Evolutionary conservation across 2,797 vertebrate species (phyloP).

Genomic region (Protonibea diacanthus): DNA sequence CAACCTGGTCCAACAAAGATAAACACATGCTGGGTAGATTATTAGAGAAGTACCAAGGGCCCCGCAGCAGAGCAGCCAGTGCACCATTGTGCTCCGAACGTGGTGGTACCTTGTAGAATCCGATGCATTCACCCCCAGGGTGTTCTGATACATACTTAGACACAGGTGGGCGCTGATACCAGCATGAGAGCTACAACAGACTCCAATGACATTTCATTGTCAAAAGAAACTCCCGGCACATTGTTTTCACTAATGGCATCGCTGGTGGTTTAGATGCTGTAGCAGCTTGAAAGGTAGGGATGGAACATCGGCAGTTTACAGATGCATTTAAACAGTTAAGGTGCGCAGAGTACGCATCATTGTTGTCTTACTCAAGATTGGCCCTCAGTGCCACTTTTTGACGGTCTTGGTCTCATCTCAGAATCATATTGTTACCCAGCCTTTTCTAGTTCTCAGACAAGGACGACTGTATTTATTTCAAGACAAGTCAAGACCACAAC

Average conservation of each 20-base stretch:
- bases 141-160: conserved; percentile 76
- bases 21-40: conserved; percentile 86
- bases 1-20: conserved; percentile 86
- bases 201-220: conserved; percentile 75
- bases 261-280: conserved; percentile 38
- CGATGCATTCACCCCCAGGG: conserved; percentile 71
- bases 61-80: conserved; percentile 77
- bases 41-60: conserved; percentile 81
- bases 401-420: too few species aligned
- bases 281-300: conserved; percentile 22
- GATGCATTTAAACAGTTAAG: conserved; percentile 6
- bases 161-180: conserved; percentile 81
- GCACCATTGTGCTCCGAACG: conserved; percentile 74
- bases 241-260: conserved; percentile 69
- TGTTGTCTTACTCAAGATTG: too few species aligned
- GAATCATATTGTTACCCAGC: too few species aligned
- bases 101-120: conserved; percentile 72
- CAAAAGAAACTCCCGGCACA: conserved; percentile 60
- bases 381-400: too few species aligned
- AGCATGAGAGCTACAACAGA: conserved; percentile 63
- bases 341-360: too few species aligned
- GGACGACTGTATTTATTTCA: too few species aligned
- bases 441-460: too few species aligned
- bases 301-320: conserved; percentile 16
- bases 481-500: too few species aligned